phyloP scores from a whole-genome alignment of 2,888 invertebrate species.

The Linyphia triangularis region DNA sequence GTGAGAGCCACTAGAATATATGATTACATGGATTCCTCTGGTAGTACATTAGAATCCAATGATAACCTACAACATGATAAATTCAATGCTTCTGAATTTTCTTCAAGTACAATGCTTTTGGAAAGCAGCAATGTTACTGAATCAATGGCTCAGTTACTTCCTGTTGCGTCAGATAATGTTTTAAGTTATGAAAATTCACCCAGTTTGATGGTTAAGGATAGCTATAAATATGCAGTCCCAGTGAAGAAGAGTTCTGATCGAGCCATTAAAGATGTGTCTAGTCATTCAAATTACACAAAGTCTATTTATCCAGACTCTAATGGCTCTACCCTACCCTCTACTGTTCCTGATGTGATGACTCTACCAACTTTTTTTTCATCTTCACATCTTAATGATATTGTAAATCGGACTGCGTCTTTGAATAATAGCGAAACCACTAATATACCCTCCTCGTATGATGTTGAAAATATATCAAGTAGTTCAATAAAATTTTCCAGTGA shows the following conservation, averaged over 20 bases:
- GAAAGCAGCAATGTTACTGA: slow-evolving; percentile 59
- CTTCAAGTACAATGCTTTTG: not conserved
- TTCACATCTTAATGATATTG: slow-evolving; percentile 34
- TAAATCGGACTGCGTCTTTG: slow-evolving; percentile 34
- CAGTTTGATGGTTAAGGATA: not conserved
- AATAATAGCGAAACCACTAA: slow-evolving; percentile 23
- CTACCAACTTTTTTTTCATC: slow-evolving; percentile 7
- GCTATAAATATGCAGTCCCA: slow-evolving; percentile 8
- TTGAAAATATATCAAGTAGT: slow-evolving; percentile 50
- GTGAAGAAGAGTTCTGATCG: slow-evolving; percentile 27
- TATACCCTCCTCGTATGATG: slow-evolving; percentile 21
- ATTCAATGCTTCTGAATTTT: slow-evolving; percentile 7
- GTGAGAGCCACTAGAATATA: not conserved
- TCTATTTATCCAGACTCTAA: slow-evolving; percentile 1
- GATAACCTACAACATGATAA: slow-evolving; percentile 11
- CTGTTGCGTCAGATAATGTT: slow-evolving; percentile 58
- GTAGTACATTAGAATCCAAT: not conserved
- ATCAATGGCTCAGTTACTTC: slow-evolving; percentile 34
- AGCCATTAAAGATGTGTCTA: slow-evolving; percentile 30
- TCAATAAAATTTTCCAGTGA: slow-evolving; percentile 33
- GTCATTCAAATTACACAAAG: slow-evolving; percentile 40
- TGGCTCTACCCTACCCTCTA: not conserved
- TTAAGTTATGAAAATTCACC: slow-evolving; percentile 56
- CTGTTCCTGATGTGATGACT: slow-evolving; percentile 11
- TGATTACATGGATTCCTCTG: not conserved